Evolutionary conservation across 2,113 vertebrate species (phyloP).

Genomic region (Acanthisitta chloris): DNA sequence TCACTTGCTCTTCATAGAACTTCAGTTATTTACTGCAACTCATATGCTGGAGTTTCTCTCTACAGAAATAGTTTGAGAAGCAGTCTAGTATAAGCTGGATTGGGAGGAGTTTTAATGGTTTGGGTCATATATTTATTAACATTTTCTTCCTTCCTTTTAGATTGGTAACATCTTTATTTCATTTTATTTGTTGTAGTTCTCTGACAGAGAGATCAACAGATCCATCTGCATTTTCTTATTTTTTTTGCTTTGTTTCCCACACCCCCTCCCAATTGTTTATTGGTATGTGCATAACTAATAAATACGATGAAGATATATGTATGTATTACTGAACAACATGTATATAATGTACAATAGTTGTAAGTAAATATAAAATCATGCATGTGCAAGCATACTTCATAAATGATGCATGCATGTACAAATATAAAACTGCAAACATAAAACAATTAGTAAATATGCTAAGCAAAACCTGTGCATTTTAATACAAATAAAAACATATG

Average conservation of each 20-base stretch:
- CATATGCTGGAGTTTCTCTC: background rate
- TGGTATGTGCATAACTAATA: background rate
- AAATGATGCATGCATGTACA: background rate
- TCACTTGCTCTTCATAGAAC: background rate
- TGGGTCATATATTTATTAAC: background rate
- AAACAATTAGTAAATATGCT: background rate
- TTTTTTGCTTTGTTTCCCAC: background rate
- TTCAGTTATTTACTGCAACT: background rate
- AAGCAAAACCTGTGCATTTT: background rate
- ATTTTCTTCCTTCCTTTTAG: background rate
- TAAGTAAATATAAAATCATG: background rate
- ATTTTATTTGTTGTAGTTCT: background rate
- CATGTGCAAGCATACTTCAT: background rate
- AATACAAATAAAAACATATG: background rate
- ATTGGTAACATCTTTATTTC: background rate
- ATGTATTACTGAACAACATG: background rate
- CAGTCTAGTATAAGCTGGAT: background rate
- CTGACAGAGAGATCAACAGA: background rate
- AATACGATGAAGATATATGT: background rate
- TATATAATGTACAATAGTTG: background rate
- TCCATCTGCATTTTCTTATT: background rate
- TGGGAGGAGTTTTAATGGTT: accelerated
- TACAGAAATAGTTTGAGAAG: background rate
- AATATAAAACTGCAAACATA: background rate
- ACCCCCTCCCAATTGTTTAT: background rate